Evolutionary conservation across 2,888 invertebrate genomes (phyloP), one percentile per base, ranked within the genome.

Genomic region (Sinodicranocentrus sp.): DNA sequence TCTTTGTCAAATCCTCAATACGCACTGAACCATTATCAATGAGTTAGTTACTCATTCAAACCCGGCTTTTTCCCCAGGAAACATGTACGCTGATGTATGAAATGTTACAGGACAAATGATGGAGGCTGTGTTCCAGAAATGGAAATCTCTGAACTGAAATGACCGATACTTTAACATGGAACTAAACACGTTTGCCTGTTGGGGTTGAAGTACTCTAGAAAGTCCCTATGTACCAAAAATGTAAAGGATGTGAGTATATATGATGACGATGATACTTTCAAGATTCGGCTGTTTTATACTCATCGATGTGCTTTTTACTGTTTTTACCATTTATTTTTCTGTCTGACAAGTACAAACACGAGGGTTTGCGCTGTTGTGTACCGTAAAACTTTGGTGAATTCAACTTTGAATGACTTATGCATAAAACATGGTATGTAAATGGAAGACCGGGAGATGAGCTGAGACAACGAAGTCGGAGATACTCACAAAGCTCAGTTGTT

Each of bases 361-460:
- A 70, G 70, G 78, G 70, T 28, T 52, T 75, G 75, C 19, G 15
- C 39, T 19, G 25, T 59, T 43, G 48, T 48, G 15, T n/a, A 10
- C 6, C 48, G n/a, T n/a, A 48, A 48, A 3, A 3, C n/a, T 48
- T 8, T 71, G 59, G 52, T 65, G 70, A 70, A 70, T 39, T 48
- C 44, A 79, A 79, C 63, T 76, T 82, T 33, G 21, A 70, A 72
- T 65, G 67, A 71, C 72, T 73, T 82, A 85, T 85, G 82, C 85
- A 85, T 85, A 85, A 85, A 83, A 83, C 85, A 85, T 85, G 52
- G 73, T 83, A 85, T 85, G 85, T 72, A 85, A 85, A 85, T 85
- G 72, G 76, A 80, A 43, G 80, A 71, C 61, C 15, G 52, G 67
- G 72, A 73, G 80, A 73, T 73, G 73, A 67, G 73, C 71, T 65